phyloP scores from a whole-genome alignment of 1,140 invertebrate genomes.

The Hycleus phaleratus region DNA sequence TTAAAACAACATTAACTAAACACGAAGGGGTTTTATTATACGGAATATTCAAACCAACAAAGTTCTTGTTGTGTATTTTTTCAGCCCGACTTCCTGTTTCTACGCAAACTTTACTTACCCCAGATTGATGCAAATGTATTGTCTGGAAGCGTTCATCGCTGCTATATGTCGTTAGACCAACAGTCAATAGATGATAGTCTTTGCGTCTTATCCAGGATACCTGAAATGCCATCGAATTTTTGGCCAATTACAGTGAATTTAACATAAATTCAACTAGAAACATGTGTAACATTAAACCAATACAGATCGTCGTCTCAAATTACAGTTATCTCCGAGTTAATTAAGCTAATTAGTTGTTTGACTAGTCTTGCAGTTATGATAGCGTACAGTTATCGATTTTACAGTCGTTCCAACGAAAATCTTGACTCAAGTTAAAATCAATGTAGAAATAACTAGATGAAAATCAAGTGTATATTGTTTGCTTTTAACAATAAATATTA shows the following conservation, averaged over 20 bases:
- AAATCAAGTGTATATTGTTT: no score
- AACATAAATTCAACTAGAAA: neutral
- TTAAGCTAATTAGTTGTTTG: neutral
- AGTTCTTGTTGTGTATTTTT: no score
- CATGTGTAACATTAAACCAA: neutral
- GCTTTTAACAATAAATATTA: no score
- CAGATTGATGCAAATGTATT: constrained; percentile 74
- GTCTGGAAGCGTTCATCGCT: constrained; percentile 81
- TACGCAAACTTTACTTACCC: constrained; percentile 46
- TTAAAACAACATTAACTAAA: no score
- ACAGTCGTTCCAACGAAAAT: no score
- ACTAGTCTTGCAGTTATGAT: neutral
- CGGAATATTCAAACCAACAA: no score
- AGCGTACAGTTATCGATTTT: neutral
- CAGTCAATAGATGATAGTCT: constrained; percentile 73
- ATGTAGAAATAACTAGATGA: no score
- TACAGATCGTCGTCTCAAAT: neutral
- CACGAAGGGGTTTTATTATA: no score
- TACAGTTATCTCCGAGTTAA: neutral
- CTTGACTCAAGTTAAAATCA: no score
- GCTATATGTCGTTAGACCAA: constrained; percentile 73
- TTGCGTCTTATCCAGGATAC: constrained; percentile 77
- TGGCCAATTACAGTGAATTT: neutral
- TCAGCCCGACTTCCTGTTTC: no score
- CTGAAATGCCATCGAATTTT: constrained; percentile 42